Base-by-base conservation (phyloP, 2,113 vertebrate species). In the Laticauda colubrina region DNA sequence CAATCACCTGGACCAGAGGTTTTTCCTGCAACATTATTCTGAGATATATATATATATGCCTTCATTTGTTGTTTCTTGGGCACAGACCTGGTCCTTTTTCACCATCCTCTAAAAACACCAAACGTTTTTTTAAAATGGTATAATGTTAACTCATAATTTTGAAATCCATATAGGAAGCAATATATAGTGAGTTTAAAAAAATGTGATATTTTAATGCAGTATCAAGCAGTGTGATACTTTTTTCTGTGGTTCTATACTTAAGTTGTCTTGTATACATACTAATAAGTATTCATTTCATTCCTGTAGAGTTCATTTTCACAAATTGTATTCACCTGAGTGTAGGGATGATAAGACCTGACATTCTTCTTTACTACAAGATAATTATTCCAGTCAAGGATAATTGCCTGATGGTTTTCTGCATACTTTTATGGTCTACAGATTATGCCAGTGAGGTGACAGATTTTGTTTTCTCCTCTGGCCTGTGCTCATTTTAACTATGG, bases 381-480 rank as follows among this genome's bases (percentile, higher is more conserved):
- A 85, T 95, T 96, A 95, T 95, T 96, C 95, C 95, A 89, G 94
- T 24, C 94, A 94, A 96, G 96, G 92, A 88, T 75, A 87, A 61
- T 64, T 95, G 92, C 81, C 92, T 69, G 43, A 21, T 69, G 29
- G 29, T 91, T 93, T 0, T 20, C 7, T 91, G 93, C 93, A 90
- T 91, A 93, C 85, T 57, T 95, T 95, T 56, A 43, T 55, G 93
- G 89, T 75, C 92, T 93, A 92, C 94, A 93, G 93, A 89, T n/a
- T 91, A 24, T 92, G 89, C 95, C 94, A 95, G 75, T 23, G 55
- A 92, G 87, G 88, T 89, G 81, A 90, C 57, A 87, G 57, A 88
- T 91, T 95, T 18, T 34, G 95, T 95, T 92, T 94, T 89, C 91
- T 92, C 90, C 87, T 91, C 55, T 91, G 87, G 15, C 95, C 85